These are phyloP conservation scores for Cotesia glomerata DNA, from an alignment of 1,140 invertebrate species.

Conservation along the genomic window DNA sequence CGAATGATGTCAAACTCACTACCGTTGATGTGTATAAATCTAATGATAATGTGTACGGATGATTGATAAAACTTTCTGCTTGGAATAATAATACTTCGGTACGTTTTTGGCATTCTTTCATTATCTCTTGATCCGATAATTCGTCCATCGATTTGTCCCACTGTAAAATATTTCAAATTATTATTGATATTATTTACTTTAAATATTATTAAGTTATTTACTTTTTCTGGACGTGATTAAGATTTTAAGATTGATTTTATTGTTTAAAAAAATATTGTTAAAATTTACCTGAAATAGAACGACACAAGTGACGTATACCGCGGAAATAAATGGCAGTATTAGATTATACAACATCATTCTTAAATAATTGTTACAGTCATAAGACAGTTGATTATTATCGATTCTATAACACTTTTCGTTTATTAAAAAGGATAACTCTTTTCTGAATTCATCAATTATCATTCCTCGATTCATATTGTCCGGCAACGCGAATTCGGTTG, in stretches of 20 bases:
- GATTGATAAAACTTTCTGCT: constrained; percentile 39
- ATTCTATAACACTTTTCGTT: constrained; percentile 54
- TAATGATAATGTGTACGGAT: constrained; percentile 56
- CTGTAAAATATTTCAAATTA: constrained; percentile 40
- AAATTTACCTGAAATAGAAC: constrained; percentile 53
- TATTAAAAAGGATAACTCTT: constrained; percentile 56
- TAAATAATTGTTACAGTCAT: constrained; percentile 57
- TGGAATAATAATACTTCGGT: constrained; percentile 49
- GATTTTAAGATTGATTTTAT: not conserved
- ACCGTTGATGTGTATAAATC: constrained; percentile 54
- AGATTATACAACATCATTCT: constrained; percentile 60
- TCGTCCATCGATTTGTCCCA: constrained; percentile 46
- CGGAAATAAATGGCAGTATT: constrained; percentile 62
- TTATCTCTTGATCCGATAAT: constrained; percentile 41
- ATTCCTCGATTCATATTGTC: constrained; percentile 46
- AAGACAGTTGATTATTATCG: constrained; percentile 40
- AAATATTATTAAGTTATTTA: not conserved
- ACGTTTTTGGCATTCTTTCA: constrained; percentile 51
- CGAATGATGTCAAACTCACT: constrained; percentile 45
- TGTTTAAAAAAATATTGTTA: not conserved
- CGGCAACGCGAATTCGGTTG: constrained; percentile 65
- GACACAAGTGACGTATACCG: constrained; percentile 55
- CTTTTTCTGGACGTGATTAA: no score
- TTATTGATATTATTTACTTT: no score
- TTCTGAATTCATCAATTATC: constrained; percentile 63